Base-by-base conservation (phyloP, 2,113 vertebrate species). In the Seriola aureovittata region DNA sequence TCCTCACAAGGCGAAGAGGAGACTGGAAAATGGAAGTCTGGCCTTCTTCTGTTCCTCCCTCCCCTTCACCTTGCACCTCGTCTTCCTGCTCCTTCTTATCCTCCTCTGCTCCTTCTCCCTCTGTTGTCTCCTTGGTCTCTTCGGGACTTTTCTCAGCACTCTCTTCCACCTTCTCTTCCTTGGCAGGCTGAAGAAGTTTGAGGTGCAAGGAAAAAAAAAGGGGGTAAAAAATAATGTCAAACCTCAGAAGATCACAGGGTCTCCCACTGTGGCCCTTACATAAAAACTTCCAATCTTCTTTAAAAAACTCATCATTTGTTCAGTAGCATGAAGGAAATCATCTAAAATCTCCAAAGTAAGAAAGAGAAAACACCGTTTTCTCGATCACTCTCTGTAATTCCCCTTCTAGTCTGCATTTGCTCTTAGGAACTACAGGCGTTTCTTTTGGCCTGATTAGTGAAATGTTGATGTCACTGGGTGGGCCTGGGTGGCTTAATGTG, bases 1-100 rank as follows among this genome's bases (percentile, higher is more conserved):
- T 99, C 95, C 96, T 98, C 84, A 95, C 90, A 80, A 96, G 86
- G 85, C 96, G 97, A 64, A 95, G 95, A 58, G 94, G 91, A 57
- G 93, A 85, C 71, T 85, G 91, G 38, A 92, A 91, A 81, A 92
- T 85, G 7, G 87, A 93, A 95, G 93, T 91, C 80, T 96, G 96
- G 80, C 94, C 93, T 10, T 95, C 52, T 77, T 29, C 59, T 90
- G 86, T 75, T 77, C 36, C 59, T 90, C 86, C 77, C 66, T 78
- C 73, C 91, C 48, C 77, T 94, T 88, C 88, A 95, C 95, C 92
- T 81, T 85, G 80, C 88, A 92, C 86, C 93, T 94, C 11, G 92
- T 84, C 87, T 94, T 95, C 96, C 17, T 95, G 94, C 71, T 96
- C 96, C 55, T 93, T 95, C 81, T 94, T 93, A 80, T 89, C 89